Base-by-base conservation (phyloP, 2,797 vertebrate species). In the Moxostoma hubbsi region DNA sequence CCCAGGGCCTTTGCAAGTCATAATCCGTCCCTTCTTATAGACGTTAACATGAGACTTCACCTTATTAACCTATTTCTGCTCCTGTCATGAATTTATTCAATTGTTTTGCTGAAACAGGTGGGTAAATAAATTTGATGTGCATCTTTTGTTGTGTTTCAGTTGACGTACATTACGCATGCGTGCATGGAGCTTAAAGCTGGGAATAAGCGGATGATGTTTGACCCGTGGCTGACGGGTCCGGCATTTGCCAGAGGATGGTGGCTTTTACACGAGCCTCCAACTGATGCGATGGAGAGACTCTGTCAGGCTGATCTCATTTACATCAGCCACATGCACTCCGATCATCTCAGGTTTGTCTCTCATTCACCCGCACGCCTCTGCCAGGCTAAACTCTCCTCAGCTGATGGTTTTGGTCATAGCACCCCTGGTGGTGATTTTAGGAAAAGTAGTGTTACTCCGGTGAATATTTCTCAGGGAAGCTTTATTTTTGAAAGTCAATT, bases 171-270 rank as follows among this genome's bases (percentile, higher is more conserved):
- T 1, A 93, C 93, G n/a, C 94, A 96, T 0, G 94, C 95, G 63
- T 95, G 95, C 84, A 91, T 95, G 93, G 93, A 95, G 80, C 87
- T 95, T 54, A 90, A 92, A 80, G 69, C 93, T 0, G 93, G 94
- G 5, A 71, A 80, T 47, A 92, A 83, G 77, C 79, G 76, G 45
- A 92, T 95, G 88, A 83, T 94, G 77, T 95, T 94, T 18, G 94
- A 95, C 77, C 95, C 95, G 0, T 95, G 94, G 95, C 49, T 96
- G 51, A 90, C 6, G 2, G 94, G 95, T 3, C 94, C 94, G 2
- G 95, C 94, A 0, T 96, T 95, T 79, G 92, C 94, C 47, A 80
- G 94, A 7, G 94, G 94, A 16, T 96, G 95, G 95, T 96, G 95
- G 95, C 86, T 96, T 49, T 86, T 95, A 5, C 94, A 96, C 0